phyloP scores from a whole-genome alignment of 2,797 vertebrate species.

The Trachurus trachurus region DNA sequence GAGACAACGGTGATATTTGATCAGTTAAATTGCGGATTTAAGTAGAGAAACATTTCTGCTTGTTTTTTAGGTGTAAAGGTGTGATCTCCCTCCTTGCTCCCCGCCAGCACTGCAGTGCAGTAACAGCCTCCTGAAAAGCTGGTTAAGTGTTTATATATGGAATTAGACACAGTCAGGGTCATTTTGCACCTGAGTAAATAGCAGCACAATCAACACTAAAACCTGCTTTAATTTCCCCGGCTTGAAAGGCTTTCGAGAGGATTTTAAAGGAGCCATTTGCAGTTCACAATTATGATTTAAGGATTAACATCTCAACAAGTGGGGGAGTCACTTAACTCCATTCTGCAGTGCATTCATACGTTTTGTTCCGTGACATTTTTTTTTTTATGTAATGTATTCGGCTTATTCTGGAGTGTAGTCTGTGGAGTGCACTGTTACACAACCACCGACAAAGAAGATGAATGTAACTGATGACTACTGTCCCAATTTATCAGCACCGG shows the following conservation, averaged over 20 bases:
- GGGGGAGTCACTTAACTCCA: conserved; percentile 25
- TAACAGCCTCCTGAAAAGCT: conserved; percentile 24
- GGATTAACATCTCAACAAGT: conserved; percentile 52
- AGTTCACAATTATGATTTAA: conserved; percentile 43
- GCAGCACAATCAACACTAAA: conserved; percentile 37
- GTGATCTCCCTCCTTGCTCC: background rate
- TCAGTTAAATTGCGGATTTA: conserved; percentile 36
- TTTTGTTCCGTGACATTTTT: conserved; percentile 2
- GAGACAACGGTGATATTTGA: conserved; percentile 17
- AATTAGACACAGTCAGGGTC: conserved; percentile 43
- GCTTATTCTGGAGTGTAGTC: background rate
- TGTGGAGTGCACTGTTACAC: conserved; percentile 2
- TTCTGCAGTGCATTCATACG: conserved; percentile 26
- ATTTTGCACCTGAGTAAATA: conserved; percentile 53
- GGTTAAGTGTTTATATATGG: conserved; percentile 48
- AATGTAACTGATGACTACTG: conserved; percentile 24
- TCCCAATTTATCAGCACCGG: conserved; percentile 36
- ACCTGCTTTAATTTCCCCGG: conserved; percentile 39
- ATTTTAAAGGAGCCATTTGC: conserved; percentile 50
- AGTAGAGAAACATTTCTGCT: conserved; percentile 34
- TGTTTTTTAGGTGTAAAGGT: background rate
- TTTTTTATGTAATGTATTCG: conserved; percentile 1
- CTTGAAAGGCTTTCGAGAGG: conserved; percentile 46
- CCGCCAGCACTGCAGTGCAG: conserved; percentile 3
- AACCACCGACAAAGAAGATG: background rate